These are phyloP conservation scores for Poeciliopsis turrubarensis DNA, from an alignment of 2,113 vertebrate genomes.

Conservation along the genomic window DNA sequence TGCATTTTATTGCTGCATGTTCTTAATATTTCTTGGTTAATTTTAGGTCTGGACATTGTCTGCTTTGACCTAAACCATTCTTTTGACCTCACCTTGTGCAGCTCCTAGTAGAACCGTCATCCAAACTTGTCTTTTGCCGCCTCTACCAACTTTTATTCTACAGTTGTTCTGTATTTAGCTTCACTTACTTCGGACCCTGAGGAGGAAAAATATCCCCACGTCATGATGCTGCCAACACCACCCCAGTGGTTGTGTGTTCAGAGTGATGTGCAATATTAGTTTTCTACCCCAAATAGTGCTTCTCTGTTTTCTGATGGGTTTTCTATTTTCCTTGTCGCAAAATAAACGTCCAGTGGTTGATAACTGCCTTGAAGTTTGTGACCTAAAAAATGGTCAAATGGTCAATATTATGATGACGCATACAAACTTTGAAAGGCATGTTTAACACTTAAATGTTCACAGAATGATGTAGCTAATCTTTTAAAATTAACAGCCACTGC, in stretches of 20 bases:
- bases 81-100: too few species aligned
- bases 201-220: too few species aligned
- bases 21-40: too few species aligned
- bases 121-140: too few species aligned
- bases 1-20: too few species aligned
- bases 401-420: not conserved
- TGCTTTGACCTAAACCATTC: too few species aligned
- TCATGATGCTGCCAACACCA: not conserved
- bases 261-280: not conserved
- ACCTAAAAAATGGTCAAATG: not conserved
- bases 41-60: too few species aligned
- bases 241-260: not conserved
- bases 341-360: too few species aligned
- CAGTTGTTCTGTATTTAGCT: not conserved
- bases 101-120: too few species aligned
- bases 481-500: constrained; percentile 1
- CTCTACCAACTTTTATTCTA: not conserved
- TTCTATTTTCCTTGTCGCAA: too few species aligned
- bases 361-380: not conserved
- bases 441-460: not conserved
- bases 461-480: not conserved
- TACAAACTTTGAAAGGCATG: not conserved
- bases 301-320: too few species aligned
- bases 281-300: not conserved
- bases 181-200: too few species aligned